These are phyloP conservation scores for Chirona hameri DNA, from an alignment of 2,888 invertebrate genomes.

Conservation along the genomic window DNA sequence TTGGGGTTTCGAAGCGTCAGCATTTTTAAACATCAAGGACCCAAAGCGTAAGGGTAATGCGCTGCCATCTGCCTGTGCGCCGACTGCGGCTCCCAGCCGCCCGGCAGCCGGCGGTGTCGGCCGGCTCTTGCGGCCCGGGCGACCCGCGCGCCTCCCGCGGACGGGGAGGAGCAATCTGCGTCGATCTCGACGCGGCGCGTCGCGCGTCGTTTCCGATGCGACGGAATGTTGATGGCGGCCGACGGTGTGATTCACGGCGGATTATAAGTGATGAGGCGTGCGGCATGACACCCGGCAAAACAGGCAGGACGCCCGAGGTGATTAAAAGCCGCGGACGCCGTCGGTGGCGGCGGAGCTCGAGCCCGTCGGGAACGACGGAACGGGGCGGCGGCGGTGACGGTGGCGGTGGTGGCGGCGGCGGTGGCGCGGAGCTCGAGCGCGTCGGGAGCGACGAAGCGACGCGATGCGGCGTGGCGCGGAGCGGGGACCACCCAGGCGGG, in stretches of 20 bases:
- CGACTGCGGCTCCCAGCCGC: no score
- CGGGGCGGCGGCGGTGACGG: no score
- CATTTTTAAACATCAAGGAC: no score
- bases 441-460: no score
- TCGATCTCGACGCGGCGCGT: background rate
- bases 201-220: background rate
- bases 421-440: no score
- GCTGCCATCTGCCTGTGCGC: no score
- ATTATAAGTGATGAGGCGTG: slow-evolving; percentile 13
- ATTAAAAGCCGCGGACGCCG: background rate
- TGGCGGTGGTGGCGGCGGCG: no score
- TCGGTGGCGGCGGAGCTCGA: background rate
- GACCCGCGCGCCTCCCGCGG: background rate
- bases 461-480: no score
- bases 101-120: background rate
- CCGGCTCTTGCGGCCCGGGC: background rate
- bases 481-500: no score
- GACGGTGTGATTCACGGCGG: slow-evolving; percentile 12
- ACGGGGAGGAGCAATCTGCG: background rate
- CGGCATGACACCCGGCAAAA: slow-evolving; percentile 1
- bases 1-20: no score
- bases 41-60: no score
- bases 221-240: slow-evolving; percentile 13
- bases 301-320: background rate
- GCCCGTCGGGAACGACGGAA: no score